A percentile compares a stretch with the other conserved stretches of the same genome.
These are phyloP conservation scores for Ophion ellenae DNA, from an alignment of 2,888 invertebrate species.

Conservation along the genomic window DNA sequence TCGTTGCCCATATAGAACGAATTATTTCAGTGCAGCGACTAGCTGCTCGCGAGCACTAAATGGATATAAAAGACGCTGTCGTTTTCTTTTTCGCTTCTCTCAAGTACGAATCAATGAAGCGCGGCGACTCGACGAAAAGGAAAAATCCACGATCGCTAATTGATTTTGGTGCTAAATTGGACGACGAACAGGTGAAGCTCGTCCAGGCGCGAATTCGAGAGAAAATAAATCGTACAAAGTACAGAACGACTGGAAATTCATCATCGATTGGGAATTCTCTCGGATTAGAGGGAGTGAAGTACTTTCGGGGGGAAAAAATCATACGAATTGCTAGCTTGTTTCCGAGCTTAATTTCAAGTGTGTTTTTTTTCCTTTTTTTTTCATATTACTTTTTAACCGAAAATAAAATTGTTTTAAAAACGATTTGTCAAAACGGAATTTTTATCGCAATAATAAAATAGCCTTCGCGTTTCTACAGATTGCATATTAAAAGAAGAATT, in stretches of 20 bases:
- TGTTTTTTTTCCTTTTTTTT: background rate
- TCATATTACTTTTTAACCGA: no score
- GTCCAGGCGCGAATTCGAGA: background rate
- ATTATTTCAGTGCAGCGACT: slow-evolving; percentile 34
- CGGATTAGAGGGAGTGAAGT: no score
- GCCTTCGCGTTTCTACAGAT: no score
- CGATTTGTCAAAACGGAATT: no score
- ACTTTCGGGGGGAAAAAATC: background rate
- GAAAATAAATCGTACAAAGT: background rate
- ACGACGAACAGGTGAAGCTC: background rate
- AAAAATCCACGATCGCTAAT: background rate
- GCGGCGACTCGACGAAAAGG: background rate
- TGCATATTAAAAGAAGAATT: no score
- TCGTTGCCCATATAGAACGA: slow-evolving; percentile 11
- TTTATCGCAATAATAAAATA: no score
- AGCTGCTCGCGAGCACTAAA: slow-evolving; percentile 8
- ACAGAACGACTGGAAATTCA: background rate
- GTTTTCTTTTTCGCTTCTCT: slow-evolving; percentile 2
- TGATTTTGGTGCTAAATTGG: background rate
- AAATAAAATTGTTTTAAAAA: no score
- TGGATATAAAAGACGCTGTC: slow-evolving; percentile 22
- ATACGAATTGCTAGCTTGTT: background rate
- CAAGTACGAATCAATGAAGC: slow-evolving; percentile 3
- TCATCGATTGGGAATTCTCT: background rate
- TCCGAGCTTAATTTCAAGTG: background rate